phyloP scores from a whole-genome alignment of 2,797 vertebrate genomes.

The Uromys caudimaculatus region DNA sequence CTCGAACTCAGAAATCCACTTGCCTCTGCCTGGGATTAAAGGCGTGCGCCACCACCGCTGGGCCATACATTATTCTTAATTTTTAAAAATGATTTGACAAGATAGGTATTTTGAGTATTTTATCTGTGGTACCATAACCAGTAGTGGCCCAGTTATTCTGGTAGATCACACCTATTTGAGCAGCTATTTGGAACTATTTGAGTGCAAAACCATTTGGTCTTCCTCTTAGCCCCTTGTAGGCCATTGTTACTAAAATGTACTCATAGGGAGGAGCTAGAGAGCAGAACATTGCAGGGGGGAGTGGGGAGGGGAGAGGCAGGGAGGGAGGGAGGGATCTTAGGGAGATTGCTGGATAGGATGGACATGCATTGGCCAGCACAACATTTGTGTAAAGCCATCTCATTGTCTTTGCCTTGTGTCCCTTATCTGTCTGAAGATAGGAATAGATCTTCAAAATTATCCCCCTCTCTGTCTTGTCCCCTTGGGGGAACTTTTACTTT shows the following conservation, averaged over 20 bases:
- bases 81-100: background rate
- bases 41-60: too few species aligned
- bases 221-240: background rate
- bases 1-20: too few species aligned
- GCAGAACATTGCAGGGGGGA: background rate
- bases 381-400: background rate
- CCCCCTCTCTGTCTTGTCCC: too few species aligned
- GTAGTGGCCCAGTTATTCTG: background rate
- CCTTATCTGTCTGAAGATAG: background rate
- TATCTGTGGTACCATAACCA: background rate
- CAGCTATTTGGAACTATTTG: background rate
- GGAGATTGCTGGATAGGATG: rapidly evolving
- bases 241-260: background rate
- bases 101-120: background rate
- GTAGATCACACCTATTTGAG: background rate
- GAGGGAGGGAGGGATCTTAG: background rate
- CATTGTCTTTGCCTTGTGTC: background rate
- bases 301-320: background rate
- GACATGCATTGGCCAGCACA: background rate
- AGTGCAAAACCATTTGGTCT: background rate
- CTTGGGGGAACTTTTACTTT: background rate
- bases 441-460: background rate
- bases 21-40: too few species aligned
- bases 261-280: background rate
- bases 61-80: background rate